These are phyloP conservation scores for Podarcis lilfordi DNA, from an alignment of 2,797 vertebrate genomes.

Conservation along the genomic window DNA sequence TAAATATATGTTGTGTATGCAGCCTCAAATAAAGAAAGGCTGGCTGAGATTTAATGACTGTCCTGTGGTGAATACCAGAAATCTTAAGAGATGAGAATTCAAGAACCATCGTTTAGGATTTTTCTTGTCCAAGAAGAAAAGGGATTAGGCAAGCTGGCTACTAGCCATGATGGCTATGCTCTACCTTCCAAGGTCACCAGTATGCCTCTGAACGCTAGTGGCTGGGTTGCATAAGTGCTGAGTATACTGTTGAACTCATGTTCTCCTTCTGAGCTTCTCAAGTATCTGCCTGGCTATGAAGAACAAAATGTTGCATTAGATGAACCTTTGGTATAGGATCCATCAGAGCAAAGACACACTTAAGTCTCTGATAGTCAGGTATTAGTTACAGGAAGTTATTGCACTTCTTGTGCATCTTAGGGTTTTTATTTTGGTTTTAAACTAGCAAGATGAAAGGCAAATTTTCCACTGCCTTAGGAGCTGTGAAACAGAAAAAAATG, in stretches of 20 bases:
- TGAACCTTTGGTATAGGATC: too few species aligned
- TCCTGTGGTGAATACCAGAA: neutral
- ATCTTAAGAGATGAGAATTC: neutral
- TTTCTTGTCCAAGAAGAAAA: neutral
- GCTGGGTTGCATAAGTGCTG: too few species aligned
- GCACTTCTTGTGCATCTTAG: neutral
- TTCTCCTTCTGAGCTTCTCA: too few species aligned
- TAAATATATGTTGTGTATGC: too few species aligned
- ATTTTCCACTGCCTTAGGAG: neutral
- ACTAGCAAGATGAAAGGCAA: neutral
- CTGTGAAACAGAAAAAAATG: neutral
- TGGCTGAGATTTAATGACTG: neutral
- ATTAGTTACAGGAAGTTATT: neutral
- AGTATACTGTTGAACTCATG: too few species aligned
- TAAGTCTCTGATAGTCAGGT: neutral
- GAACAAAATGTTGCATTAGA: too few species aligned
- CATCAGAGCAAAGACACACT: too few species aligned
- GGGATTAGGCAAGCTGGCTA: too few species aligned
- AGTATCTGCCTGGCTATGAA: too few species aligned
- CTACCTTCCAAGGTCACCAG: too few species aligned
- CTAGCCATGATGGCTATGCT: too few species aligned
- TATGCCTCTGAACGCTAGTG: too few species aligned
- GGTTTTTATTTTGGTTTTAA: neutral
- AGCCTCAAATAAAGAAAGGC: neutral
- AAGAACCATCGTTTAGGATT: neutral